Evolutionary conservation across 2,797 vertebrate genomes (phyloP), one percentile per base, ranked within the genome.

Genomic region (Erethizon dorsatum): DNA sequence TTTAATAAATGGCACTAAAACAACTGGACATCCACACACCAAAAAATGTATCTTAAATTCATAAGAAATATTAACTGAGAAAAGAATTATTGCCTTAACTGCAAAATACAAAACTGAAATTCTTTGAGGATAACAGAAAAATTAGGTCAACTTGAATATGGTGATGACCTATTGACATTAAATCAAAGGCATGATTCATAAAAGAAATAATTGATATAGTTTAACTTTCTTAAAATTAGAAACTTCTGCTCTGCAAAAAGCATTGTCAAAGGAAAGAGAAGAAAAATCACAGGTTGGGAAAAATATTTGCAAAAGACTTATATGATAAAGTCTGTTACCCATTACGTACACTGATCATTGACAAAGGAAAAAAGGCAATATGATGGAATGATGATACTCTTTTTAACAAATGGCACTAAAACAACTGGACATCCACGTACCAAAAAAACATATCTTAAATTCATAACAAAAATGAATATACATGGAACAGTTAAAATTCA

Each of bases 241-340:
- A 79, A 88, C 2, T 57, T 93, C 22, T 78, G 3, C n/a, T 78
- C 33, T 79, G 0, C 18, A 45, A 90, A 85, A 54, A 33, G 52
- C 11, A 88, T 12, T 91, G 17, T 77, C 20, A 80, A 89, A 7
- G 31, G 11, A 93, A 63, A 56, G 50, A 75, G 78, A 90, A 93
- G 8, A 85, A 13, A 69, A 75, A 11, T 41, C 57, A 90, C 28
- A 63, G 24, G 52, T 15, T 57, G 56, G 37, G 7, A 73, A 73
- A 93, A 93, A 56, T 77, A 95, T 71, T 63, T 84, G 17, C 28
- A 79, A 88, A 90, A 37, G 47, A 45, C 26, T 65, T 6, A 75
- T 15, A 37, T 88, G 22, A 33, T 59, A 75, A 91, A 1, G 8
- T 54, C 52, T 82, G 10, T 24, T 75, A 88, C 28, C 20, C 18